Base-by-base conservation (phyloP, 2,888 invertebrate species). In the Linnaemya vulpina region DNA sequence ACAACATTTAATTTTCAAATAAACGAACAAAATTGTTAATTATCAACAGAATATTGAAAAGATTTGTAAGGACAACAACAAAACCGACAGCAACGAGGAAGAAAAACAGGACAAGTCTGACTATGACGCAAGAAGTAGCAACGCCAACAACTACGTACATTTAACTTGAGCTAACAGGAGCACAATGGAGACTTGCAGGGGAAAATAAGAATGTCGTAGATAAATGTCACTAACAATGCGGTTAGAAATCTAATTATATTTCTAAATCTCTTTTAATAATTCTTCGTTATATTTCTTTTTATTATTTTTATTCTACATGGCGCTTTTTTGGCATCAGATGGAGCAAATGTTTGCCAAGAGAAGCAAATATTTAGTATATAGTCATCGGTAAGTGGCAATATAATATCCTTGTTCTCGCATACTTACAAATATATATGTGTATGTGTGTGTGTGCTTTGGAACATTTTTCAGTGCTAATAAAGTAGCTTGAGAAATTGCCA, bases 211-310 rank as follows among this genome's bases (percentile, higher is more conserved):
- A 73, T 58, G 53, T 75, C 49, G n/a, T 49, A 75, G 62, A 82
- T 85, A 85, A 82, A 78, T 85, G 85, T 79, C 85, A 85, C 78
- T 79, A n/a, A 82, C 82, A 78, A 70, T 75, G 74, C 70, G 82
- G 73, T 82, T 60, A 58, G 60, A 82, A 85, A 85, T 85, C 85
- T 73, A 85, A 85, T 85, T 85, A 85, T 60, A 79, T 75, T 85
- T 80, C 51, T 51, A 67, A 20, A 60, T 35, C 38, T 65, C 30
- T 30, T 63, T 30, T 74, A 38, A 46, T 55, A 60, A 60, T 73
- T 71, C 20, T 3, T 53, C 53, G 53, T 17, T 38, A 40, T 30
- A 30, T 30, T 3, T 30, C 2, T 30, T 73, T 46, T 35, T 71
- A 10, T 51, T 4, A 7, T 53, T 62, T 58, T 38, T 68, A 4